Base-by-base conservation (phyloP, 1,140 invertebrate genomes). In the Drosophila burlai region DNA sequence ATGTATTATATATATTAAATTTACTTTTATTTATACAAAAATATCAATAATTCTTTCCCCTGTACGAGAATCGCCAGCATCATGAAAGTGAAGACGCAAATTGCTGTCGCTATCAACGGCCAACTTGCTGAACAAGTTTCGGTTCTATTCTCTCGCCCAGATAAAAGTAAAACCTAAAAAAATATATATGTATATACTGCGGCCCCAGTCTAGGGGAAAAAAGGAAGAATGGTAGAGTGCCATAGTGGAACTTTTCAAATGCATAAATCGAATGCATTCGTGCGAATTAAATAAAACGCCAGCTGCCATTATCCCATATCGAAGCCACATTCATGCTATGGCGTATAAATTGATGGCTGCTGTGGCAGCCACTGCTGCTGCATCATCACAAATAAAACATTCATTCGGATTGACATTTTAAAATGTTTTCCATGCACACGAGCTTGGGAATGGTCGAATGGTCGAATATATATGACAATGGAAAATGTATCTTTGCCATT, bases 41-140 rank as follows among this genome's bases (percentile, higher is more conserved):
- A 13, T 21, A 52, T 8, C 0, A 8, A 13, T 18, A 34, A 0
- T 36, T 55, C 38, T 24, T 55, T 38, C 5, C 36, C 36, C 21
- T 57, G 54, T 40, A 57, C 7, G 13, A 10, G 8, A 46, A 63
- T 50, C 34, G 18, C 36, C 36, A 24, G 65, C 62, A 68, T 67
- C 61, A 38, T 63, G 82, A 85, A 85, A 85, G 82, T 85, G 82
- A 85, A 85, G 78, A 85, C 73, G 74, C 82, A 85, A 81, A 78
- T 72, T 78, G 57, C 58, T 69, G 54, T 49, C 52, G 46, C 55
- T 62, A 67, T 65, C 65, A 31, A 34, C 60, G 34, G 50, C 6
- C 64, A 78, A 81, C 79, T 86, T 49, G 67, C 61, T 46, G 46
- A 81, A 78, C 82, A 69, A 66, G 67, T 84, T 71, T 71, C 63